phyloP scores from a whole-genome alignment of 2,113 vertebrate genomes.

The Sinocyclocheilus grahami region DNA sequence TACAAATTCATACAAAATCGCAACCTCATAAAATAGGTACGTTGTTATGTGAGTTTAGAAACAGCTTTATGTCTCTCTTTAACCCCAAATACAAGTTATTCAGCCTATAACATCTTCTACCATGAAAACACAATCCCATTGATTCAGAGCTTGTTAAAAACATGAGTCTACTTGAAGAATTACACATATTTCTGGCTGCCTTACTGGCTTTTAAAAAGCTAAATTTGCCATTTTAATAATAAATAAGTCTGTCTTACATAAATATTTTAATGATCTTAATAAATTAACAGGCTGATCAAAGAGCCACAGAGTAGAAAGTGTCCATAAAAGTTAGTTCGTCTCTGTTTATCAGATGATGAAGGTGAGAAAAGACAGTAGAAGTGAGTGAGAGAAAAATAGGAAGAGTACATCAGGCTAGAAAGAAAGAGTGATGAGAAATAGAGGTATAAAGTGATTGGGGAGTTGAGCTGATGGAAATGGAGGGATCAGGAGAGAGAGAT shows the following conservation, averaged over 20 bases:
- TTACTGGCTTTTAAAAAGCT: background rate
- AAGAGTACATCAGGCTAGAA: background rate
- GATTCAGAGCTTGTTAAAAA: background rate
- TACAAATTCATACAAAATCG: too few relatives aligned
- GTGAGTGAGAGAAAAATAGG: background rate
- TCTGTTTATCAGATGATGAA: background rate
- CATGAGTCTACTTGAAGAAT: background rate
- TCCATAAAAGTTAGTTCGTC: background rate
- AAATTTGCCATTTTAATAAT: slow-evolving; percentile 8
- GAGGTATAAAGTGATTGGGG: slow-evolving; percentile 27
- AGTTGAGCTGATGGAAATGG: slow-evolving; percentile 23
- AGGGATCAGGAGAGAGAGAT: slow-evolving; percentile 23
- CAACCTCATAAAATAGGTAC: background rate
- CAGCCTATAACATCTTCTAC: background rate
- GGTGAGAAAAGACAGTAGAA: background rate
- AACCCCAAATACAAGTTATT: background rate
- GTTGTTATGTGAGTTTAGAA: background rate
- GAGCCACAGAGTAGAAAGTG: slow-evolving; percentile 47
- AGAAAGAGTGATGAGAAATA: slow-evolving; percentile 29
- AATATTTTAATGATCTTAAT: slow-evolving; percentile 66
- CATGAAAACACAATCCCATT: background rate
- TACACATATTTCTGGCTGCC: background rate
- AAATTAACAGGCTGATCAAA: slow-evolving; percentile 65
- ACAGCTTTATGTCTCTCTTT: background rate
- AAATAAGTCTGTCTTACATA: slow-evolving; percentile 28